Evolutionary conservation across 1,140 invertebrate species (phyloP), one percentile per base, ranked within the genome.

Genomic region (Periplaneta americana): DNA sequence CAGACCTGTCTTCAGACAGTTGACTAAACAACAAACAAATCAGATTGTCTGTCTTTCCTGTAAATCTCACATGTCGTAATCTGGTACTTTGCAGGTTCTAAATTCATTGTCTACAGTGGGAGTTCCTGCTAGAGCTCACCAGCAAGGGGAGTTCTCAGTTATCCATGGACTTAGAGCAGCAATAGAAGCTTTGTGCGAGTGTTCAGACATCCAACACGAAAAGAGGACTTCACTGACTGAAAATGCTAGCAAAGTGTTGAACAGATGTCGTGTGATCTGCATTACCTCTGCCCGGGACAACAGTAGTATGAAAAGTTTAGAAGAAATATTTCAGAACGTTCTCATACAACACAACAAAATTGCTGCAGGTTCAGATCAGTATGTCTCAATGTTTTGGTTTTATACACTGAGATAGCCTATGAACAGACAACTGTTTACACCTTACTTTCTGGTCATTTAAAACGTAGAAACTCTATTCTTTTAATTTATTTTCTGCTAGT

Each of bases 161-260:
- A 93, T 97, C 33, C 95, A 96, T 84, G 97, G 97, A 2, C 88
- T 98, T 17, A 91, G 93, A 83, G 93, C 94, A n/a, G 97, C 97
- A 0, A 94, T 98, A 48, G 95, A 97, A 88, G 93, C 94, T 0
- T 85, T 98, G 0, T 94, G 93, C 78, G 95, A 98, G 87, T 92
- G 93, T 76, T 96, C 96, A 0, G 93, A 96, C 75, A 89, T 91
- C 78, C 96, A 96, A 86, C 86, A 91, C 84, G 87, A 90, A 84
- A 89, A 90, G 86, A 85, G 92, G 87, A 87, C 90, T 82, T 87
- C 91, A 75, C 83, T 92, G 83, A 89, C 90, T 85, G 88, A 94
- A 87, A 90, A 89, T 89, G 90, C 91, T 17, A 88, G 85, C 22
- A 90, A 89, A 48, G 86, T 92, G 10, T 85, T 91, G 37, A 95